Conservation (phyloP, 2,113 vertebrate species). For the Leiothrix lutea region DNA sequence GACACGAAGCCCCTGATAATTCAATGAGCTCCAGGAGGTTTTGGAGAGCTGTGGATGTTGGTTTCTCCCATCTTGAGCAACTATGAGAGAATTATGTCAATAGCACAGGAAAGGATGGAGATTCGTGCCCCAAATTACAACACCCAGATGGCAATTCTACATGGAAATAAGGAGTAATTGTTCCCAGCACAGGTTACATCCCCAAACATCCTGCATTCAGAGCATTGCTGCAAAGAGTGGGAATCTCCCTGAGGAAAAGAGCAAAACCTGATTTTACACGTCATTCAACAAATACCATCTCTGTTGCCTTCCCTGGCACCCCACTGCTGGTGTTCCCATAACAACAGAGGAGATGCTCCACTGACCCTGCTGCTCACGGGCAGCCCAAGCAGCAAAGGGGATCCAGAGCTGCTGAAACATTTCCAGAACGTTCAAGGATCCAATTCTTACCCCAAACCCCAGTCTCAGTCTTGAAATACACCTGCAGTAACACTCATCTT, state of each 20-base stretch:
- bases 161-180: accelerated
- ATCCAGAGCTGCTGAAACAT: neutral
- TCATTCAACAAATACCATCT: neutral
- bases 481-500: neutral
- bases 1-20: accelerated
- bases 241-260: neutral
- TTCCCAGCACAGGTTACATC: neutral
- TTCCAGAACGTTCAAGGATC: neutral
- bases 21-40: neutral
- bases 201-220: neutral
- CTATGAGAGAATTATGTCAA: neutral
- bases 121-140: neutral
- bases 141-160: neutral
- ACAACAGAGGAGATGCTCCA: neutral
- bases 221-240: neutral
- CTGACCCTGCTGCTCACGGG: accelerated
- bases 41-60: neutral
- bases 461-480: neutral
- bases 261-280: neutral
- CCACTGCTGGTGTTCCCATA: neutral
- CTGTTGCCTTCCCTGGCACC: neutral
- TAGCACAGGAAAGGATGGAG: neutral
- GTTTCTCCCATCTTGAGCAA: accelerated
- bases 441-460: neutral
- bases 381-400: neutral